Evolutionary conservation across 2,797 vertebrate species (phyloP), one percentile per base, ranked within the genome.

Genomic region (Myotis findleyi): DNA sequence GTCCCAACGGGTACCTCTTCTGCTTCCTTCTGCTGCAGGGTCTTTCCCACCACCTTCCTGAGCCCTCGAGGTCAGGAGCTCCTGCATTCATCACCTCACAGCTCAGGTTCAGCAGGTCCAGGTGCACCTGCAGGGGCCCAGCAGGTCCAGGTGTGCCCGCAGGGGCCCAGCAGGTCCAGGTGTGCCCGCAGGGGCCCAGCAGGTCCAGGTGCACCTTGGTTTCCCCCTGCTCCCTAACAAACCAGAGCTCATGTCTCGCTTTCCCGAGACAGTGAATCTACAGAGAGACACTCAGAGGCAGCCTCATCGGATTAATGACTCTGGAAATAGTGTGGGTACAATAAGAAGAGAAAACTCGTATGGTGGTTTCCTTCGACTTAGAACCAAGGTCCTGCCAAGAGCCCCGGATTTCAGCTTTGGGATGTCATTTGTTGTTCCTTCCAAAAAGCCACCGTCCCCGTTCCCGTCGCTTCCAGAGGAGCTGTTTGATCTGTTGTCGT

Each of bases 401-500:
- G 86, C 89, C 93, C 96, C 76, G 5, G 79, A 82, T 93, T 87
- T 49, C n/a, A 27, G 16, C 64, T 53, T 84, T 87, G 55, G 80
- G 41, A 76, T 0, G 0, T 87, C 90, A 51, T 96, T 96, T 97
- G 75, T 88, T 93, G 88, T 94, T 47, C 27, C 23, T 90, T 4
- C 0, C 69, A 72, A 87, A 87, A 92, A 94, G 30, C 47, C n/a
- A 11, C 27, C 7, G 1, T 51, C 8, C 86, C 64, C 72, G 94
- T 68, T 72, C 41, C 17, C 93, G 76, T 20, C 57, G 96, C 97
- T 98, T 96, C 94, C 94, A 91, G 97, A 96, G 27, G 38, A 79
- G 23, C 59, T 57, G 57, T 97, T 98, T 97, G 97, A 97, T 98
- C 95, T 97, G 86, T 87, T 96, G 94, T 98, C 97, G 98, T 94